Percentiles rank a stretch among this genome's conserved stretches.
Evolutionary conservation across 1,140 invertebrate species (phyloP).

Genomic region (Sycophaga agraensis): DNA sequence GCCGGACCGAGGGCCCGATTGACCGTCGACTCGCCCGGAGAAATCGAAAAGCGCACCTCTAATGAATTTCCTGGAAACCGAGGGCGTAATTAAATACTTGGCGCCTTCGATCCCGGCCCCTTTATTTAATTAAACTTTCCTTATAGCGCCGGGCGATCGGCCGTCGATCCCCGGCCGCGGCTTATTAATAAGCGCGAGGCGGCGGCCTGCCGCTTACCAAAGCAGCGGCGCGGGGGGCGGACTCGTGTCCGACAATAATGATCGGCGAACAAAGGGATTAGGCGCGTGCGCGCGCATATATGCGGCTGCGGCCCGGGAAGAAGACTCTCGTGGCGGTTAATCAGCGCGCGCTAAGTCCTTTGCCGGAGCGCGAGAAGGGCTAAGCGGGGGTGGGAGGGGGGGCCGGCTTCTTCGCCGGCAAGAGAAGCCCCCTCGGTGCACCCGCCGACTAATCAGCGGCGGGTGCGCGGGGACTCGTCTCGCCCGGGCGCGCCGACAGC

Average conservation of each 20-base stretch:
- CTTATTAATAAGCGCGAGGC: too few relatives aligned
- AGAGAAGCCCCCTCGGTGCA: slow-evolving; percentile 44
- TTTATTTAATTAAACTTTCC: slow-evolving; percentile 15
- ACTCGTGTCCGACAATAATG: neutral
- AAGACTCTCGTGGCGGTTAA: slow-evolving; percentile 16
- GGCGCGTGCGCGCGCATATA: neutral
- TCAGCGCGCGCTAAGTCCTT: too few relatives aligned
- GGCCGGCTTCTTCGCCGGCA: slow-evolving; percentile 31
- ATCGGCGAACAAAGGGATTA: slow-evolving; percentile 9
- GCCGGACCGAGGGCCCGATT: neutral
- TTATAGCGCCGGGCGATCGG: neutral
- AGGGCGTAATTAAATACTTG: slow-evolving; percentile 13
- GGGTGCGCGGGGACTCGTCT: slow-evolving; percentile 31
- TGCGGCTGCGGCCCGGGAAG: too few relatives aligned
- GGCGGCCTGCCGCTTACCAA: too few relatives aligned
- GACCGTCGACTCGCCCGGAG: neutral
- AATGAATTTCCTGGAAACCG: slow-evolving; percentile 24
- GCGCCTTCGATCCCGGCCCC: neutral
- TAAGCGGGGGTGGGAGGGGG: slow-evolving; percentile 17
- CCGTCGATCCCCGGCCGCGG: too few relatives aligned
- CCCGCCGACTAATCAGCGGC: slow-evolving; percentile 47
- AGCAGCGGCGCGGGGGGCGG: too few relatives aligned
- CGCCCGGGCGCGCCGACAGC: too few relatives aligned
- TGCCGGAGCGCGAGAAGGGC: too few relatives aligned
- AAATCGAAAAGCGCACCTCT: slow-evolving; percentile 16